Evolutionary conservation across 2,888 invertebrate species (phyloP).

Genomic region (Diarsia brunnea): DNA sequence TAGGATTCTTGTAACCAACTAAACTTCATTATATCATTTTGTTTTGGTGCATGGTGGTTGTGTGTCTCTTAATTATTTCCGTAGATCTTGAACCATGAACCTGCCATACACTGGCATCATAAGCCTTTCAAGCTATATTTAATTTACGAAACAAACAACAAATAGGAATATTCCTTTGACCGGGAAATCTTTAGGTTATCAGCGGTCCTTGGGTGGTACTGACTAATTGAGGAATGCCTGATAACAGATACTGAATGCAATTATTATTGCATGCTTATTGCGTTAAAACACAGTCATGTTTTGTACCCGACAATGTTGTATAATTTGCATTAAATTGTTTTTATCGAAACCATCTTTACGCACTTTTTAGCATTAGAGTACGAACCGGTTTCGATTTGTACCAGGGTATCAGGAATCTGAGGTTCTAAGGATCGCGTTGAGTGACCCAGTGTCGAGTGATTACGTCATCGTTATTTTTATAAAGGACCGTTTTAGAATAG

Average conservation of each 20-base stretch:
- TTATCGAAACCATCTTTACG: slow-evolving; percentile 20
- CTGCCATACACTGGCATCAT: neutral
- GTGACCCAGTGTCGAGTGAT: neutral
- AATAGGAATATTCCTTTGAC: slow-evolving; percentile 78
- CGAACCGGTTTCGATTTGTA: slow-evolving; percentile 24
- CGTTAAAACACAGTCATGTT: slow-evolving; percentile 39
- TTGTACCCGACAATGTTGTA: slow-evolving; percentile 1
- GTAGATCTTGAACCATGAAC: neutral
- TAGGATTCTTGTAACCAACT: too few relatives aligned
- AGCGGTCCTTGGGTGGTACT: slow-evolving; percentile 70
- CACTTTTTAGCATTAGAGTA: slow-evolving; percentile 27
- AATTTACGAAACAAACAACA: slow-evolving; percentile 52
- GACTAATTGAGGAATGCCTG: slow-evolving; percentile 53
- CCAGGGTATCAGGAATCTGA: slow-evolving; percentile 36
- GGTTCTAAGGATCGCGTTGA: neutral
- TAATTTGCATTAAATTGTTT: neutral
- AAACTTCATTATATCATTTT: too few relatives aligned
- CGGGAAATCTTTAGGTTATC: slow-evolving; percentile 80
- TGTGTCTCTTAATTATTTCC: neutral
- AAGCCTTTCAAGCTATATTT: slow-evolving; percentile 36
- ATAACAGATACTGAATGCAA: slow-evolving; percentile 41
- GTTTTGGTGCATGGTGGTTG: too few relatives aligned
- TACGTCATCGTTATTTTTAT: neutral
- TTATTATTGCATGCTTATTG: slow-evolving; percentile 42
- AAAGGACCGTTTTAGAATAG: neutral